Base-by-base conservation (phyloP, 2,797 vertebrate genomes). In the Fratercula arctica region DNA sequence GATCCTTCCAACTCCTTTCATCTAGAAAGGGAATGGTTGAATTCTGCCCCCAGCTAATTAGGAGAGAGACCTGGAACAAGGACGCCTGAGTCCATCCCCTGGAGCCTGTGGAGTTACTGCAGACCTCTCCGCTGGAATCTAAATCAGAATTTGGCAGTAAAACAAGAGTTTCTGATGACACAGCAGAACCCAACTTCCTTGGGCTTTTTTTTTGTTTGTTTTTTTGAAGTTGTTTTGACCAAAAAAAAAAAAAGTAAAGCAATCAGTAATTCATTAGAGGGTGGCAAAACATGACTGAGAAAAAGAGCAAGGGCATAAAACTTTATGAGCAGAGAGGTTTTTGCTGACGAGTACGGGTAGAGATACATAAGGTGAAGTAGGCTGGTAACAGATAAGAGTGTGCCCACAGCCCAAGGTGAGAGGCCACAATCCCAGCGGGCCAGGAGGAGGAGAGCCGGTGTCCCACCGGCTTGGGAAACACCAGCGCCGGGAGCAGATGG, bases 71-170 rank as follows among this genome's bases (percentile, higher is more conserved):
- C 18, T 29, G 33, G n/a, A 89, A 61, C 39, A 24, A 35, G 0
- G 1, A 60, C 69, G n/a, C 2, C 0, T 8, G 37, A 35, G 35
- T 8, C n/a, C 25, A 35, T 26, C 70, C 25, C 2, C 53, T 18
- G 63, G 20, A 73, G 63, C 51, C 74, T 28, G 9, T 3, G 48
- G 33, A 53, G 66, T 45, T 48, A 13, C 70, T 51, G 29, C 70
- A 67, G 77, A 26, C 43, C 18, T 76, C 68, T 63, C 33, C 1
- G 7, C 60, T 74, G 57, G 72, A 92, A 48, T 21, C 6, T 4
- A 56, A 79, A 82, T 43, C 81, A 83, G 51, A 85, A 87, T 72
- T 67, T 73, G 90, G 78, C 81, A 67, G 60, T n/a, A 45, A 76
- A 69, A 51, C 60, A 45, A 25, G 56, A 69, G 24, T 31, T 92